A percentile compares a stretch with the other conserved stretches of the same genome.
phyloP scores from a whole-genome alignment of 2,797 vertebrate species.

The Helarctos malayanus region DNA sequence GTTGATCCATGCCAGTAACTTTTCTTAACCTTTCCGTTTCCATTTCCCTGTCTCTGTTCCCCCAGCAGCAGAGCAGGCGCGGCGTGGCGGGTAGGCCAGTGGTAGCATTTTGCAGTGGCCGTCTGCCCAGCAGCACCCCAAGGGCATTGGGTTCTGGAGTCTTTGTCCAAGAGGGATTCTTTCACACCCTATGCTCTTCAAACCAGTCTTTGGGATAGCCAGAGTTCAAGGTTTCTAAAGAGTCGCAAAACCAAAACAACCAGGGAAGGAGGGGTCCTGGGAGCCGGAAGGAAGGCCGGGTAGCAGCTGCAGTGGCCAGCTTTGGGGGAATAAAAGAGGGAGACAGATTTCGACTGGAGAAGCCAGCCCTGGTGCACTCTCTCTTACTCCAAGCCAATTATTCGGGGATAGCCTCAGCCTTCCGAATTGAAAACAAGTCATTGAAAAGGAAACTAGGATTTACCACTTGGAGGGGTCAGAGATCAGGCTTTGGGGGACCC shows the following conservation, averaged over 20 bases:
- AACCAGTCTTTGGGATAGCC: not conserved
- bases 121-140: not conserved
- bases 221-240: not conserved
- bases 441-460: not conserved
- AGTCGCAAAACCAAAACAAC: not conserved
- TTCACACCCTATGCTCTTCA: not conserved
- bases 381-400: not conserved
- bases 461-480: not conserved
- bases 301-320: not conserved
- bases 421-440: conserved; percentile 16
- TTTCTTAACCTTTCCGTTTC: not conserved
- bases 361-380: not conserved
- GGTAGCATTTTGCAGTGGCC: not conserved
- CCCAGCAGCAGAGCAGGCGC: not conserved
- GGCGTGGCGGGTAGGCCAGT: not conserved
- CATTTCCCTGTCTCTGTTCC: not conserved
- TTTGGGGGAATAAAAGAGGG: not conserved
- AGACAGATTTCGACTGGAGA: not conserved
- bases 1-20: not conserved
- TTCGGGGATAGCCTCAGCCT: not conserved
- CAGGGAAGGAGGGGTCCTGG: not conserved
- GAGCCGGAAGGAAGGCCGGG: not conserved
- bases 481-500: not conserved
- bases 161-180: not conserved
- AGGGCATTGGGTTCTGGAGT: not conserved